phyloP scores from a whole-genome alignment of 2,888 invertebrate species.

The Leptinotarsa tumamoca region DNA sequence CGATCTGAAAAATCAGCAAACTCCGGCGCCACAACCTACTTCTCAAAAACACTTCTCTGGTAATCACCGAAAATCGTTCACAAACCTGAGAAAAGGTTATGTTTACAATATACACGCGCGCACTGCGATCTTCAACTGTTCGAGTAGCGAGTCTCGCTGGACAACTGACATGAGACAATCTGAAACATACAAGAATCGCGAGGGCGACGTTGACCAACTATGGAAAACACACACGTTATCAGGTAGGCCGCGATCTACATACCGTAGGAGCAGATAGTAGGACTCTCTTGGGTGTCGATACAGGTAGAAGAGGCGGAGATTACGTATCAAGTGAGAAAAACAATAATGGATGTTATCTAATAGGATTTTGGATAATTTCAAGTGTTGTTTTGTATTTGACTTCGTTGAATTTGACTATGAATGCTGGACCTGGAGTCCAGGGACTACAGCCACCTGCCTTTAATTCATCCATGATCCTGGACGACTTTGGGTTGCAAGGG shows the following conservation, averaged over 20 bases:
- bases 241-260: conserved; percentile 53
- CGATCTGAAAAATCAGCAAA: not conserved
- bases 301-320: not conserved
- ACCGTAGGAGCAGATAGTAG: conserved; percentile 43
- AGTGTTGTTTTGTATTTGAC: too few relatives aligned
- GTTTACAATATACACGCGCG: conserved; percentile 46
- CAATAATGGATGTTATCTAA: not conserved
- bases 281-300: conserved; percentile 8
- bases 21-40: conserved; percentile 7
- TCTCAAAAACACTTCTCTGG: not conserved
- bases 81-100: conserved; percentile 13
- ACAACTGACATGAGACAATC: conserved; percentile 58
- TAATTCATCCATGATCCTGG: too few relatives aligned
- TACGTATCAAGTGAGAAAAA: not conserved
- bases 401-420: too few relatives aligned
- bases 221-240: conserved; percentile 52
- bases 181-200: conserved; percentile 52
- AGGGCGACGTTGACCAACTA: conserved; percentile 55
- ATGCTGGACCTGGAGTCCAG: too few relatives aligned
- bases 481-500: too few relatives aligned
- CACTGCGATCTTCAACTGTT: conserved; percentile 50
- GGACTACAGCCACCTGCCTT: too few relatives aligned
- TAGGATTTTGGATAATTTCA: not conserved
- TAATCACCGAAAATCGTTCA: not conserved
- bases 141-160: conserved; percentile 49